Evolutionary conservation across 2,888 invertebrate species (phyloP).

Genomic region (Megamerina dolium): DNA sequence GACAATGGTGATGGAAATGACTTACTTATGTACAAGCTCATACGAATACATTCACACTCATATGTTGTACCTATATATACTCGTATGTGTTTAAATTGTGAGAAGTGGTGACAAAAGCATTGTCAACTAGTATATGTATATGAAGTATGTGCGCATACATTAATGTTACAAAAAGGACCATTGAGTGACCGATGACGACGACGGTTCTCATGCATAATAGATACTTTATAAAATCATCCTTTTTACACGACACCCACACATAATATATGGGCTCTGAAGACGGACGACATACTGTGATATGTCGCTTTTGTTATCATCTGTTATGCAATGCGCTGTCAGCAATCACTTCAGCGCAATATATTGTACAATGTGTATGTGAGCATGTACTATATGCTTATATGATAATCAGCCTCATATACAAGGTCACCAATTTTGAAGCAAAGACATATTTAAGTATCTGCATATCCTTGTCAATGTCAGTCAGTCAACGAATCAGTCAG

Average conservation of each 20-base stretch:
- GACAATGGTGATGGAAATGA: too few relatives aligned
- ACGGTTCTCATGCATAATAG: slow-evolving; percentile 40
- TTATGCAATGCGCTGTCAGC: slow-evolving; percentile 9
- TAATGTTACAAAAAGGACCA: slow-evolving; percentile 1
- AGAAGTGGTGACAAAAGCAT: too few relatives aligned
- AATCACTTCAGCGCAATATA: slow-evolving; percentile 6
- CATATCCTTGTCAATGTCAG: slow-evolving; percentile 26
- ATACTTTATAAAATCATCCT: slow-evolving; percentile 41
- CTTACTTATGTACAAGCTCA: too few relatives aligned
- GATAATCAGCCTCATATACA: too few relatives aligned
- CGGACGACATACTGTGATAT: background rate
- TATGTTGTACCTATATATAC: too few relatives aligned
- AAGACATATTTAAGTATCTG: background rate
- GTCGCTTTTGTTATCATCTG: background rate
- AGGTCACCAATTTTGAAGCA: slow-evolving; percentile 19
- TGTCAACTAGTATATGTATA: too few relatives aligned
- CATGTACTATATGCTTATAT: too few relatives aligned
- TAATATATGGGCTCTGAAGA: background rate
- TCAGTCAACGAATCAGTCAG: slow-evolving; percentile 18
- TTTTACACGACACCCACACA: background rate
- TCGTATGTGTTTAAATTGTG: too few relatives aligned
- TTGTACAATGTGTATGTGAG: background rate
- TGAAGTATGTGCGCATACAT: slow-evolving; percentile 7
- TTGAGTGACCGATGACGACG: background rate
- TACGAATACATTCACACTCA: too few relatives aligned